Conservation (phyloP, 2,113 vertebrate species). For the Antechinus stuartii region DNA sequence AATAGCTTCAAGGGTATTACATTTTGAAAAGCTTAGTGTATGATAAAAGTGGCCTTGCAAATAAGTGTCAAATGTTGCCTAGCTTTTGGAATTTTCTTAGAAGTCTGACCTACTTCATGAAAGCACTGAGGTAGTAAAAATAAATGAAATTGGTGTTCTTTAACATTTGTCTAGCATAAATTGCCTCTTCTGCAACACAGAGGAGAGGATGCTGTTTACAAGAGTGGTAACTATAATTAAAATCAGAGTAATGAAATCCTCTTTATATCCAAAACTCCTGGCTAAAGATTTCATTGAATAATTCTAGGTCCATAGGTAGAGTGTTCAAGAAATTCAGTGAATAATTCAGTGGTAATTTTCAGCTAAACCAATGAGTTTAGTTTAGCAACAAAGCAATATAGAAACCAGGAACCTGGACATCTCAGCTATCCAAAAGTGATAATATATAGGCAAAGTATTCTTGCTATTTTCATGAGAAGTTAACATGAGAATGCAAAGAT, state of each 20-base stretch:
- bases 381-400: background rate
- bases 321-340: background rate
- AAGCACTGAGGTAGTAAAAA: background rate
- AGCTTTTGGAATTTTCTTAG: background rate
- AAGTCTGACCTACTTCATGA: background rate
- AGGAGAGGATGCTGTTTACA: background rate
- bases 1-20: conserved; percentile 11
- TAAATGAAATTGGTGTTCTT: conserved; percentile 12
- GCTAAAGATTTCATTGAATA: background rate
- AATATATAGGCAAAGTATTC: background rate
- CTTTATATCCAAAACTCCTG: background rate
- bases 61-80: background rate
- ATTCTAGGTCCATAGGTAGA: background rate
- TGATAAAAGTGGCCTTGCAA: background rate
- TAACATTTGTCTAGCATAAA: conserved; percentile 5
- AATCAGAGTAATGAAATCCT: background rate
- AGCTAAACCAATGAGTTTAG: background rate
- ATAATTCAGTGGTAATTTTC: background rate
- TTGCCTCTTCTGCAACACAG: background rate
- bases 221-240: background rate
- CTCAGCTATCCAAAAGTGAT: background rate
- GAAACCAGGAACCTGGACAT: background rate
- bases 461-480: background rate
- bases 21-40: background rate
- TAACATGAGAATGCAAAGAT: background rate